A percentile compares a stretch with the other conserved stretches of the same genome.
phyloP scores from a whole-genome alignment of 2,888 invertebrate genomes.

The Drosophila bunnanda region DNA sequence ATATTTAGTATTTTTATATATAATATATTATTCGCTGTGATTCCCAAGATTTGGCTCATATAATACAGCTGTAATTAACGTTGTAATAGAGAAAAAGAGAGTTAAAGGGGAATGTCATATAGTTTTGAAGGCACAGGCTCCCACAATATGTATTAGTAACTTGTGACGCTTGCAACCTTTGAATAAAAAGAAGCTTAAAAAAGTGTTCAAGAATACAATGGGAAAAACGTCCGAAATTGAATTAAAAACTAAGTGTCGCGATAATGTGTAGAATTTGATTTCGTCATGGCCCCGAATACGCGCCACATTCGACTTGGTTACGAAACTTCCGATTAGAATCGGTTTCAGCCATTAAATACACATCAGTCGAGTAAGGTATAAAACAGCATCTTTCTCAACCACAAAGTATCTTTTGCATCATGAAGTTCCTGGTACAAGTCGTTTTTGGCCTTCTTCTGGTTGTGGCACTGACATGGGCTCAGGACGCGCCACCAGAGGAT shows the following conservation, averaged over 20 bases:
- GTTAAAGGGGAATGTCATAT: background rate
- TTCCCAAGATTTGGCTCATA: too few species aligned
- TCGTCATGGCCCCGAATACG: conserved; percentile 49
- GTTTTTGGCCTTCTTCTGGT: background rate
- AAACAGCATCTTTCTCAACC: background rate
- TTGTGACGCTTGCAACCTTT: background rate
- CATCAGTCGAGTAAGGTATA: background rate
- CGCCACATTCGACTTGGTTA: conserved; percentile 26
- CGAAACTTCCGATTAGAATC: background rate
- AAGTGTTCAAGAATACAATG: background rate
- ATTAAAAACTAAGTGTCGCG: background rate
- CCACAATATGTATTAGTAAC: background rate
- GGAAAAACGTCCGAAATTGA: background rate
- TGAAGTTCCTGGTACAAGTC: conserved; percentile 5
- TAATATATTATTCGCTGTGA: too few species aligned
- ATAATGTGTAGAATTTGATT: conserved; percentile 75
- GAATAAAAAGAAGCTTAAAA: background rate
- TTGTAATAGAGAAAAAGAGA: background rate
- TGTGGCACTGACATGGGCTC: background rate
- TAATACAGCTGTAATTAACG: background rate
- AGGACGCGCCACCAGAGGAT: background rate
- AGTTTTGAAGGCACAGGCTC: background rate
- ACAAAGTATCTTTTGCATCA: background rate
- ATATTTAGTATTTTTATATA: background rate
- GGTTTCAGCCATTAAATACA: conserved; percentile 1